These are phyloP conservation scores for Poeciliopsis turneri DNA, from an alignment of 2,797 vertebrate genomes.

Conservation along the genomic window DNA sequence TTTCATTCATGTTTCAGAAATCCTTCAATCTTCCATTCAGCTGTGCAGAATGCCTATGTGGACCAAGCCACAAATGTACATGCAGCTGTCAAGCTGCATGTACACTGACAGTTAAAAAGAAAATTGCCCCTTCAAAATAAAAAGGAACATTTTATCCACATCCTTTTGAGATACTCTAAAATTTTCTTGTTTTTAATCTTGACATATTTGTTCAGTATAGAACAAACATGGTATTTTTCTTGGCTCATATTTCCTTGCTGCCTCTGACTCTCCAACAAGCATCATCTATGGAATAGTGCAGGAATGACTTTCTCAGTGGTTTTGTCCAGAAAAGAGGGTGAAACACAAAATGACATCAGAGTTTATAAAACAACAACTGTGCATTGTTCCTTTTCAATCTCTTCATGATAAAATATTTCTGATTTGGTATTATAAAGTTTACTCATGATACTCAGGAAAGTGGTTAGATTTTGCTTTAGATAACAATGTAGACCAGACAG, in stretches of 20 bases:
- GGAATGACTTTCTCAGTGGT: neutral
- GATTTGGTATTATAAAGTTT: neutral
- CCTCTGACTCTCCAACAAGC: neutral
- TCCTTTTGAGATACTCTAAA: no score
- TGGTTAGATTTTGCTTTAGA: neutral
- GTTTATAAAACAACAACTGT: neutral
- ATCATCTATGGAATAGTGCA: neutral
- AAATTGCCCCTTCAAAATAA: no score
- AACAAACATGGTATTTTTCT: neutral
- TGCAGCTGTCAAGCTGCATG: no score
- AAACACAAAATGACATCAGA: neutral
- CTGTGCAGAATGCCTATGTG: no score
- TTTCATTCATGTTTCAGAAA: no score
- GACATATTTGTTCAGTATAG: no score
- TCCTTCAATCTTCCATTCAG: no score
- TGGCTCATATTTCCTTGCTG: neutral
- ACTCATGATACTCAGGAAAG: neutral
- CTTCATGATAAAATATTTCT: neutral
- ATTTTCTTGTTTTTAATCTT: no score
- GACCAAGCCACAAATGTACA: no score
- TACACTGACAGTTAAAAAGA: no score
- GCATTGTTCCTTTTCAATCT: neutral
- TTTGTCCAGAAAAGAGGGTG: neutral
- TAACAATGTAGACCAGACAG: neutral
- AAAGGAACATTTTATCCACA: no score